Base-by-base conservation (phyloP, 2,888 invertebrate genomes). In the Morpho deidamia region DNA sequence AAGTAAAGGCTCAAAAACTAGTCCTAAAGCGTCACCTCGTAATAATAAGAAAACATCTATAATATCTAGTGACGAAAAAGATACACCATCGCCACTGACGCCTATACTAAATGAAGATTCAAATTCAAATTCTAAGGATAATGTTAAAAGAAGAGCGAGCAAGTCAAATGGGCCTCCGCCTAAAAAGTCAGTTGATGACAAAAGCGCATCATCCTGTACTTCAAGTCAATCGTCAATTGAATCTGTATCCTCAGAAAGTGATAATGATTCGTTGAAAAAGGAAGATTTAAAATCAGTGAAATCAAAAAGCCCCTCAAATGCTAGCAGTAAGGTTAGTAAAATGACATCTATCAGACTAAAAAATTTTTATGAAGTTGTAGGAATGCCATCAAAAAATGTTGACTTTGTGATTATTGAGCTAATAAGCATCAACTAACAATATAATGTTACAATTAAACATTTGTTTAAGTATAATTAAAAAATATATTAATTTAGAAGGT, bases 171-270 rank as follows among this genome's bases (percentile, higher is more conserved):
- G 88, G 0, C 87, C 88, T 11, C 89, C 88, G 0, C 80, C 86
- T 0, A 88, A 88, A 59, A 84, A 84, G 53, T 57, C 71, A 1
- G 81, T 80, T 41, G 87, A 87, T 33, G 74, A 74, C 0, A 88
- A 85, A 54, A 88, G 83, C 70, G 83, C 79, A 0, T 83, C 89
- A 8, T 89, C 89, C 1, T 86, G 88, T 61, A 71, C 84, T 0
- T 87, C 89, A 0, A 88, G 89, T 65, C 89, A 87, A 51, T 89
- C 89, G 0, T 89, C 89, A 0, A 71, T 80, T 5, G 89, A 89
- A 58, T 83, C 89, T 0, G 80, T 88, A 1, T 85, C 89, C 0
- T 83, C 86, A 0, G 87, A 87, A 37, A 87, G 82, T 65, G 86
- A 86, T 8, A 86, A 83, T 68, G 87, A 85, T 58, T 73, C 81